Conservation (phyloP, 2,113 vertebrate genomes). For the Enhydra lutris region DNA sequence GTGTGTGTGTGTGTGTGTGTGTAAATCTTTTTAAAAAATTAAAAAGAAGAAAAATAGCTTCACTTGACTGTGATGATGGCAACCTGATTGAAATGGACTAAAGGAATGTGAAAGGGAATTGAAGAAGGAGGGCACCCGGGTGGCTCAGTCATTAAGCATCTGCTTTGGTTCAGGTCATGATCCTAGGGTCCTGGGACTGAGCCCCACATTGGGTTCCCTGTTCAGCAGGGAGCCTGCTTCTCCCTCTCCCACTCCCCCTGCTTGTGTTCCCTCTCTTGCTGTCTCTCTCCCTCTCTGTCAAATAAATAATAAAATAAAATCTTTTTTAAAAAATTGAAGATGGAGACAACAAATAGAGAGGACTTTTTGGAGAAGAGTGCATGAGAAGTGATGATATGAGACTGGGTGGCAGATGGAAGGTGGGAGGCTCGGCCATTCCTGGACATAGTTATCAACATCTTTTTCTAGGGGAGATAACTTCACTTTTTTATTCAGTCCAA, state of each 20-base stretch:
- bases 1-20: too few relatives aligned
- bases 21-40: neutral
- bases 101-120: neutral
- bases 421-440: neutral
- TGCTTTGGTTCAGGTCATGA: too few relatives aligned
- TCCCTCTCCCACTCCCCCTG: too few relatives aligned
- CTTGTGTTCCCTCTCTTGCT: too few relatives aligned
- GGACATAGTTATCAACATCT: neutral
- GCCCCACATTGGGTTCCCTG: too few relatives aligned
- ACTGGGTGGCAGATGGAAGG: neutral
- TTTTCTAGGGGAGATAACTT: neutral
- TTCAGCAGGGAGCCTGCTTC: neutral
- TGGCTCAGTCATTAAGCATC: too few relatives aligned
- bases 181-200: too few relatives aligned
- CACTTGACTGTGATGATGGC: neutral
- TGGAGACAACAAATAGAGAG: neutral
- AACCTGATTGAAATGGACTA: neutral
- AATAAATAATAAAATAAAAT: too few relatives aligned
- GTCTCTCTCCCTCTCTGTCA: too few relatives aligned
- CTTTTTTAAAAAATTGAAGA: neutral
- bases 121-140: neutral
- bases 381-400: neutral
- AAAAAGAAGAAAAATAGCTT: neutral
- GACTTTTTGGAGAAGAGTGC: neutral
- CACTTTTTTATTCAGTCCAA: neutral